Base-by-base conservation (phyloP, 1,140 invertebrate species). In the Macrostomum lignano region DNA sequence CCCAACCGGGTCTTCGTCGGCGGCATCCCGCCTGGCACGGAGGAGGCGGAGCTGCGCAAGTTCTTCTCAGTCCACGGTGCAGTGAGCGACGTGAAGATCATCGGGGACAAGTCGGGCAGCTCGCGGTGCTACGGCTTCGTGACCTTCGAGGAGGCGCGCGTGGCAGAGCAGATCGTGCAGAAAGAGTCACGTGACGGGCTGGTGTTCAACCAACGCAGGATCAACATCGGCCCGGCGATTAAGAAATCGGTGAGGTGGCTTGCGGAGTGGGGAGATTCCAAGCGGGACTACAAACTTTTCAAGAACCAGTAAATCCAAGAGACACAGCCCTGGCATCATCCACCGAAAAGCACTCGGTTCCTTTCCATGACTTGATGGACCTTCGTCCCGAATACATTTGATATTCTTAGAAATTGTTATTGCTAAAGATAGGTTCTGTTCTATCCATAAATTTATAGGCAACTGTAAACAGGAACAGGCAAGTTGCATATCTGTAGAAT, bases 1-100 rank as follows among this genome's bases (percentile, higher is more conserved):
- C 79, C 81, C 37, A 86, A 82, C 59, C 66, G 79, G 46, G 76
- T 88, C 46, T 91, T 91, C 63, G 76, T 82, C 25, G 76, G 76
- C 26, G 77, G 78, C 10, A 78, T 84, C 44, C 73, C 77, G 10
- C 67, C 72, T 36, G 56, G 52, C 56, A 59, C 56, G 30, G 58
- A 50, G 28, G 60, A 62, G 44, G 37, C 44, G 26, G 59, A 62
- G 37, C 44, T 62, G 15, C 53, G 54, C 32, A 44, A 46, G 21
- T 52, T 58, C 35, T 62, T 62, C 39, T 46, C 52, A 34, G 38
- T 46, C 5, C 86, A 79, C 57, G 79, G 81, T 9, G 72, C 73
- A 29, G 78, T 91, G 1, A 81, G 74, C 46, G 76, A 72, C 21
- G 75, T 76, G 19, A 84, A 88, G 61, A 86, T 88, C 39, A 86